Evolutionary conservation across 2,888 invertebrate species (phyloP).

Genomic region (Maniola hyperantus): DNA sequence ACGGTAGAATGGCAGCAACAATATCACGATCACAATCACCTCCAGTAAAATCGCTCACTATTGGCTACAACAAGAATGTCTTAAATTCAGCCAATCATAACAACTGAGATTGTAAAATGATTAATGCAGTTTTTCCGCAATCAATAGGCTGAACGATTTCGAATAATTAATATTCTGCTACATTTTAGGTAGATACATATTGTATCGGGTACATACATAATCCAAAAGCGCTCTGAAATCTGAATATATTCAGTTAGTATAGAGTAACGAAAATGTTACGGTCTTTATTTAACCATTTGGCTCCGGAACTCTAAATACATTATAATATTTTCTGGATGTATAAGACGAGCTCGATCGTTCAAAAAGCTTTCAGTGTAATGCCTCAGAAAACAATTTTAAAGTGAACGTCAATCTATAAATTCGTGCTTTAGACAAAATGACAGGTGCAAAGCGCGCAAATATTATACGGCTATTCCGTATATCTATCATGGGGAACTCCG

Average conservation of each 20-base stretch:
- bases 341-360: conserved; percentile 22
- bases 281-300: conserved; percentile 19
- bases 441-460: conserved; percentile 25
- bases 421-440: conserved; percentile 29
- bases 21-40: too few relatives aligned
- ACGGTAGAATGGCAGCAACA: too few relatives aligned
- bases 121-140: too few relatives aligned
- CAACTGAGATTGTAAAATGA: too few relatives aligned
- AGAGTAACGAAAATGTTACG: conserved; percentile 8
- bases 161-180: background rate
- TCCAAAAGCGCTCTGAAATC: background rate
- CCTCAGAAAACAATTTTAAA: conserved; percentile 34
- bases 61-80: too few relatives aligned
- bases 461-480: conserved; percentile 23
- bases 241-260: background rate
- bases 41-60: too few relatives aligned
- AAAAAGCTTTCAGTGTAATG: conserved; percentile 31
- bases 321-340: conserved; percentile 21
- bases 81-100: too few relatives aligned
- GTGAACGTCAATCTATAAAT: conserved; percentile 31
- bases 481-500: background rate
- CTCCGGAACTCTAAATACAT: conserved; percentile 13
- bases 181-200: background rate
- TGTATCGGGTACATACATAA: conserved; percentile 7
- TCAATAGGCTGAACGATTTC: background rate